Evolutionary conservation across 1,140 invertebrate species (phyloP).

Genomic region (Drosophila athabasca): DNA sequence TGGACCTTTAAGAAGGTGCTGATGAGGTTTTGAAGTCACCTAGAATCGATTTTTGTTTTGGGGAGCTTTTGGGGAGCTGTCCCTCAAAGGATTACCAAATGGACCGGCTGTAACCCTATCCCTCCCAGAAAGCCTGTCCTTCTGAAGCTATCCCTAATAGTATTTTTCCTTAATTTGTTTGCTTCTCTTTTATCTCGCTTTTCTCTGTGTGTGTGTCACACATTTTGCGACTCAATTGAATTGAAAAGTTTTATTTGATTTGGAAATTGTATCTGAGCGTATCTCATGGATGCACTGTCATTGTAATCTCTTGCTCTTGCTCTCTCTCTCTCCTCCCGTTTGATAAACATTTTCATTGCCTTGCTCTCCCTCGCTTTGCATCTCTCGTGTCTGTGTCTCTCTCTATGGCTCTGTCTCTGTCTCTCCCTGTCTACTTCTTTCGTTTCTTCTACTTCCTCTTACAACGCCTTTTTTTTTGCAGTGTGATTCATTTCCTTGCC

Average conservation of each 20-base stretch:
- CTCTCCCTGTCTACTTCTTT: conserved; percentile 24
- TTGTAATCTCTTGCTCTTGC: conserved; percentile 46
- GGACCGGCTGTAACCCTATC: no score
- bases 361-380: conserved; percentile 19
- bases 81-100: no score
- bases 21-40: no score
- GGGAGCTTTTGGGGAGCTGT: no score
- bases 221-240: conserved; percentile 23
- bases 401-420: conserved; percentile 16
- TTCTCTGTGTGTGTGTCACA: neutral
- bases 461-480: conserved; percentile 46
- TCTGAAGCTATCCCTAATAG: no score
- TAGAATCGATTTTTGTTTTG: no score
- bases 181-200: neutral
- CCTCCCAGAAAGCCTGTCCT: no score
- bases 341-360: conserved; percentile 2
- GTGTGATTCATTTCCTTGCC: conserved; percentile 40
- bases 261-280: conserved; percentile 31
- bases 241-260: conserved; percentile 39
- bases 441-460: conserved; percentile 46
- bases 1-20: no score
- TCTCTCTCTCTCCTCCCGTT: neutral
- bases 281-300: conserved; percentile 45
- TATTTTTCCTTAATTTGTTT: conserved; percentile 1
- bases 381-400: conserved; percentile 6